Percentiles rank a stretch among this genome's conserved stretches.
phyloP scores from a whole-genome alignment of 2,113 vertebrate genomes.

The Panthera uncia region DNA sequence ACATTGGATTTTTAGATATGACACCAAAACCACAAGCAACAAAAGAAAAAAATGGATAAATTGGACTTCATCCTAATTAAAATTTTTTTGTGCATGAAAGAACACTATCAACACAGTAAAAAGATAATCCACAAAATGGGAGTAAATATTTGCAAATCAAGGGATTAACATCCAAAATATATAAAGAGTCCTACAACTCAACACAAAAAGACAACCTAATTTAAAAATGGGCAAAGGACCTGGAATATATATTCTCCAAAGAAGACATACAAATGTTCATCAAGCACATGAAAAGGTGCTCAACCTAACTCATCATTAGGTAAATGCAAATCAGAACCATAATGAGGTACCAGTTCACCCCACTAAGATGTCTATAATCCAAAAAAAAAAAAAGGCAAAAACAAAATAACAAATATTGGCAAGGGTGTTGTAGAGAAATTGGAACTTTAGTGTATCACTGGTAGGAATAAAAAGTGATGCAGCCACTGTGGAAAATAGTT shows the following conservation, averaged over 20 bases:
- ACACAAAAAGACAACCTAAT: background rate
- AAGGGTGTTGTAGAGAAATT: background rate
- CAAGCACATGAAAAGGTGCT: background rate
- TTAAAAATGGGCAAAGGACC: constrained; percentile 1
- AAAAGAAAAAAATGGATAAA: background rate
- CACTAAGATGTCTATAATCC: background rate
- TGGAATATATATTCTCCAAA: background rate
- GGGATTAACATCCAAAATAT: background rate
- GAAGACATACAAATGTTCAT: background rate
- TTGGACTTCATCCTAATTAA: background rate
- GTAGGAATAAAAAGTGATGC: background rate
- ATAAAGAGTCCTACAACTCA: background rate
- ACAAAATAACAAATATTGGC: background rate
- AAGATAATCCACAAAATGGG: background rate
- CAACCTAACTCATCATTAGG: background rate
- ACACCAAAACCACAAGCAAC: constrained; percentile 21
- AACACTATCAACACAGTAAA: background rate
- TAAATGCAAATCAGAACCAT: background rate
- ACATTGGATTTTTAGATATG: background rate
- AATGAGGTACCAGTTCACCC: background rate
- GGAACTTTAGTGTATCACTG: background rate
- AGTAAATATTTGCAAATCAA: constrained; percentile 29
- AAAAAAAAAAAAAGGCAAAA: background rate
- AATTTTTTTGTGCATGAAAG: background rate
- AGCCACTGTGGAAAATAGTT: background rate